Evolutionary conservation across 2,797 vertebrate genomes (phyloP).

Genomic region (Oophaga sylvatica): DNA sequence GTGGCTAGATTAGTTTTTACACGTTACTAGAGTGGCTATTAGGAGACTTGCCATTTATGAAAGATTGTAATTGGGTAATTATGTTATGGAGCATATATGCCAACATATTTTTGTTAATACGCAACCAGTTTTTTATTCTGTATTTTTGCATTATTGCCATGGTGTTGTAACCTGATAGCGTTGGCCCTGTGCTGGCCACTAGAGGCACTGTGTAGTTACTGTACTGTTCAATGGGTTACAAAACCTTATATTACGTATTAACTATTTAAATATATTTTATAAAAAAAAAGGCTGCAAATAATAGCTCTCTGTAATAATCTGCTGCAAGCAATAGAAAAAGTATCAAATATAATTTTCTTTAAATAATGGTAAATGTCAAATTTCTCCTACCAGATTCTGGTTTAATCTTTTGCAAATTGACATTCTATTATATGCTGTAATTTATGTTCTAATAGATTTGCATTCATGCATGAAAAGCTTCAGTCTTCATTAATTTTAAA

Average conservation of each 20-base stretch:
- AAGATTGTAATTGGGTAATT: not conserved
- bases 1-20: not conserved
- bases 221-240: not conserved
- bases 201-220: not conserved
- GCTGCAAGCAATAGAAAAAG: not conserved
- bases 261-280: too few species aligned
- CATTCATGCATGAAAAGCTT: constrained; percentile 58
- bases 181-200: not conserved
- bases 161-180: not conserved
- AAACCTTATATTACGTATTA: not conserved
- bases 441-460: constrained; percentile 25
- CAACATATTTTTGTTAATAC: not conserved
- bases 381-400: not conserved
- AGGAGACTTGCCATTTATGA: not conserved
- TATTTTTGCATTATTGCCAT: not conserved
- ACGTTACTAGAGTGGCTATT: not conserved
- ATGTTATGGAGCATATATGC: not conserved
- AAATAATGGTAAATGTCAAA: not conserved
- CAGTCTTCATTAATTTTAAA: constrained; percentile 65
- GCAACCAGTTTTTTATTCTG: not conserved
- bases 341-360: not conserved
- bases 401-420: not conserved
- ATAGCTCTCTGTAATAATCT: not conserved
- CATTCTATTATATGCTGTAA: not conserved
- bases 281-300: not conserved